Conservation (phyloP, 2,888 invertebrate species). For the Sphaeridia pumilis region DNA sequence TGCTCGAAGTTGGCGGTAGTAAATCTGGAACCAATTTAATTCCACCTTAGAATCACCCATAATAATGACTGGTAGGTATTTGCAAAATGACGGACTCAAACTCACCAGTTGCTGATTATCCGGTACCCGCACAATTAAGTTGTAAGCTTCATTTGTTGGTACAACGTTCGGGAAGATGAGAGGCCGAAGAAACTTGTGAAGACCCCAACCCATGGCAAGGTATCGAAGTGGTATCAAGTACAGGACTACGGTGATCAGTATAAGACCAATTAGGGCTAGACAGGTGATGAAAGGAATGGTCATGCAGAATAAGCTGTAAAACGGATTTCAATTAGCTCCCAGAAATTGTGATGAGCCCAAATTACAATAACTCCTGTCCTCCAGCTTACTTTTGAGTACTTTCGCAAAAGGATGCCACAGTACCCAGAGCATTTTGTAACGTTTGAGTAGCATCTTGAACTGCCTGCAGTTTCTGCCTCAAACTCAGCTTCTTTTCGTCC, state of each 20-base stretch:
- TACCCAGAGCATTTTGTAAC: slow-evolving; percentile 91
- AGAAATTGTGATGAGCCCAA: too few relatives aligned
- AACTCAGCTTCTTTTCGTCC: slow-evolving; percentile 88
- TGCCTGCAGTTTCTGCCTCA: slow-evolving; percentile 84
- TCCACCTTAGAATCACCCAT: too few relatives aligned
- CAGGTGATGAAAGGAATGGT: slow-evolving; percentile 35
- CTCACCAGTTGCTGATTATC: slow-evolving; percentile 35
- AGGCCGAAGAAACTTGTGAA: slow-evolving; percentile 33
- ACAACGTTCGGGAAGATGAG: slow-evolving; percentile 29
- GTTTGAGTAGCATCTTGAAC: slow-evolving; percentile 96
- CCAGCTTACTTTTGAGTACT: slow-evolving; percentile 75
- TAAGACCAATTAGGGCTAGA: slow-evolving; percentile 29
- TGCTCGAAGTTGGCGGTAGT: slow-evolving; percentile 24
- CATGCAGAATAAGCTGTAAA: slow-evolving; percentile 32
- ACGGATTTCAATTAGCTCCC: background rate
- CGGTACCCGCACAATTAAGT: slow-evolving; percentile 33
- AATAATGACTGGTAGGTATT: too few relatives aligned
- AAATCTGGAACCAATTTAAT: too few relatives aligned
- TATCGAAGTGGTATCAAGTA: slow-evolving; percentile 34
- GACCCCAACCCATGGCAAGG: slow-evolving; percentile 35
- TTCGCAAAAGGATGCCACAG: slow-evolving; percentile 85
- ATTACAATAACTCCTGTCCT: background rate
- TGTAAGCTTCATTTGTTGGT: slow-evolving; percentile 35
- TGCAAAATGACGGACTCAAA: too few relatives aligned
- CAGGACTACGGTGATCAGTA: slow-evolving; percentile 30